Percentiles rank a stretch among this genome's conserved stretches.
Conservation (phyloP, 2,797 vertebrate species). For the Ptychadena robeensis region DNA sequence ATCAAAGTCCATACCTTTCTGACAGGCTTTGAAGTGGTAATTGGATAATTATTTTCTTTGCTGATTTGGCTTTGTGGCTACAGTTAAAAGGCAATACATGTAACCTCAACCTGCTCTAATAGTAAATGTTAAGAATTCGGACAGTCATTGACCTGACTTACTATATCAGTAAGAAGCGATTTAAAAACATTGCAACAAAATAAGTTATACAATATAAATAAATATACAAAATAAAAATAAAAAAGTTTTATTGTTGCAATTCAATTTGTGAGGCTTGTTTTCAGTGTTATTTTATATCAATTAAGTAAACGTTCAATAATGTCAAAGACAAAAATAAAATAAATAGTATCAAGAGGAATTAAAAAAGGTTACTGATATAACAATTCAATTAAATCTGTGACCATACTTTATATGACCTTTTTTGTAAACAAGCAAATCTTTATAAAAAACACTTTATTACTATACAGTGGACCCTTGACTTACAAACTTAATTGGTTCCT, state of each 20-base stretch:
- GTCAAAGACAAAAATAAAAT: neutral
- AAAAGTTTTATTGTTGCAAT: neutral
- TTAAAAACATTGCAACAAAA: neutral
- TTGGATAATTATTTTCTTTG: slow-evolving; percentile 76
- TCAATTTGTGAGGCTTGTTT: neutral
- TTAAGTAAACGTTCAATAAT: neutral
- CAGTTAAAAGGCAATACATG: slow-evolving; percentile 62
- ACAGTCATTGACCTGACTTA: slow-evolving; percentile 39
- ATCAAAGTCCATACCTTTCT: slow-evolving; percentile 79
- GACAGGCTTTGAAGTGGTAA: slow-evolving; percentile 80
- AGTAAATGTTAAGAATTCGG: slow-evolving; percentile 38
- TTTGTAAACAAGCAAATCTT: too few species aligned
- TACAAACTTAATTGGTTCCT: too few species aligned
- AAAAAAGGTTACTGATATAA: too few species aligned
- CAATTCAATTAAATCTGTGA: too few species aligned
- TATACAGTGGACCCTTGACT: too few species aligned
- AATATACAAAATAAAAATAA: too few species aligned
- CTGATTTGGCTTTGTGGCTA: slow-evolving; percentile 73
- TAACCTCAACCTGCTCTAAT: slow-evolving; percentile 51
- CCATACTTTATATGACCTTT: too few species aligned
- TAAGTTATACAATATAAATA: too few species aligned
- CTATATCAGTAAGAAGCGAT: neutral
- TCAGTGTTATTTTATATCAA: neutral
- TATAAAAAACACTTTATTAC: too few species aligned
- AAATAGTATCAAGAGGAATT: too few species aligned